Base-by-base conservation (phyloP, 92 coral and sea anemone species). In the Hydrozoanthus gracilis region DNA sequence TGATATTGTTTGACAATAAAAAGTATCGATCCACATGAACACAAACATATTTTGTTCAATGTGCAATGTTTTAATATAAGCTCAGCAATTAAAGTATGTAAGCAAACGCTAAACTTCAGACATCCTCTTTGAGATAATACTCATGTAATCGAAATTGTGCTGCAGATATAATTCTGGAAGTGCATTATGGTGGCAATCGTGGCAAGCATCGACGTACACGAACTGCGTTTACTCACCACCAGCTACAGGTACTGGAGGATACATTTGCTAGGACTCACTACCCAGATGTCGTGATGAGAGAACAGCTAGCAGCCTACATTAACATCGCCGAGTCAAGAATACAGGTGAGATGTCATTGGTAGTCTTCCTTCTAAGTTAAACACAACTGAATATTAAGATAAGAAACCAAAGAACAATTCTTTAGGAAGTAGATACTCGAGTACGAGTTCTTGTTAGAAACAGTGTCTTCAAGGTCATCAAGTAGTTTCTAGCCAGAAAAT, bases 151-250 rank as follows among this genome's bases (percentile, higher is more conserved):
- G 27, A 14, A 80, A 18, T 18, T 60, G 35, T 44, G 62, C 82
- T 54, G 15, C 88, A 96, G 99, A 96, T 87, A 97, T 97, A 54
- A 97, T 97, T 52, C 94, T 97, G 71, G 98, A 95, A 78, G 98
- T 95, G 45, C 96, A 95, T 85, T 95, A 91, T 91, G 95, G 94
- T 7, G 87, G 93, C 55, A 90, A 90, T 78, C 87, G 95, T 87
- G 93, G 95, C 5, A 94, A 97, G 51, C 95, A 93, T 55, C 96
- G 99, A 8, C 95, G 99, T 11, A 90, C 97, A 27, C 91, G 99
- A 70, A 97, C 99, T 5, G 99, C 99, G 10, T 97, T 97, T 58
- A 95, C 99, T n/a, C 98, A 93, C 35, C 96, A 93, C 51, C 99
- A 97, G 77, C 91, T 97, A 62, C 95, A 92, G 80, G 88, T 94